Conservation (phyloP, 2,797 vertebrate genomes). For the Brachymystax lenok region DNA sequence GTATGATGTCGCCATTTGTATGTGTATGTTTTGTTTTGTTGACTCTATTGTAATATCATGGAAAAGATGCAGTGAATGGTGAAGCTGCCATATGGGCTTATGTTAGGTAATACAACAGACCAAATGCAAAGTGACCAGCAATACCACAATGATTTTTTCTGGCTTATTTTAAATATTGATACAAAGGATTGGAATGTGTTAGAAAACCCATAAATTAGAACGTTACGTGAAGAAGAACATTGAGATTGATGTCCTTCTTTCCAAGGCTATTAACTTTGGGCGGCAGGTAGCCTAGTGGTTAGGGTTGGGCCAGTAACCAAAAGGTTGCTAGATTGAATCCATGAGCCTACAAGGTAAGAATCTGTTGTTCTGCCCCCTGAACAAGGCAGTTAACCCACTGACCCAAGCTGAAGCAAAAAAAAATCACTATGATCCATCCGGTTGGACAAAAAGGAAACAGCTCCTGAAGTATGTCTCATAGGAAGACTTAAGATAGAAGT, state of each 20-base stretch:
- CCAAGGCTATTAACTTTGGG: neutral
- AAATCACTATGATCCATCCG: slow-evolving; percentile 1
- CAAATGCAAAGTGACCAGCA: neutral
- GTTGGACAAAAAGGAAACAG: slow-evolving; percentile 63
- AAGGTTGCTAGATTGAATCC: no score
- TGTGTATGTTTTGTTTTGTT: no score
- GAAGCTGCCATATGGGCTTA: slow-evolving; percentile 20
- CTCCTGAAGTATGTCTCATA: slow-evolving; percentile 58
- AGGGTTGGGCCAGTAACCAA: no score
- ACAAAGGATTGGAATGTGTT: no score
- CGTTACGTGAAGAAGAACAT: neutral
- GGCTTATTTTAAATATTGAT: neutral
- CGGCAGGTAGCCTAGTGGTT: no score
- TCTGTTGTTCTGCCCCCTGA: no score
- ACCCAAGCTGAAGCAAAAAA: slow-evolving; percentile 17
- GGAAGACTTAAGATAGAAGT: slow-evolving; percentile 61
- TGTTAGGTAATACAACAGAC: neutral
- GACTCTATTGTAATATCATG: slow-evolving; percentile 48
- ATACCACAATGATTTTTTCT: neutral
- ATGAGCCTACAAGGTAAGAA: no score
- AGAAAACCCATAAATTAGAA: no score
- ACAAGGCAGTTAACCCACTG: no score
- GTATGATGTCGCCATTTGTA: no score
- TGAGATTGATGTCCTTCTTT: neutral
- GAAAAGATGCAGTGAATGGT: slow-evolving; percentile 39